Conservation (phyloP, 2,888 invertebrate genomes). For the Sesamia inferens region DNA sequence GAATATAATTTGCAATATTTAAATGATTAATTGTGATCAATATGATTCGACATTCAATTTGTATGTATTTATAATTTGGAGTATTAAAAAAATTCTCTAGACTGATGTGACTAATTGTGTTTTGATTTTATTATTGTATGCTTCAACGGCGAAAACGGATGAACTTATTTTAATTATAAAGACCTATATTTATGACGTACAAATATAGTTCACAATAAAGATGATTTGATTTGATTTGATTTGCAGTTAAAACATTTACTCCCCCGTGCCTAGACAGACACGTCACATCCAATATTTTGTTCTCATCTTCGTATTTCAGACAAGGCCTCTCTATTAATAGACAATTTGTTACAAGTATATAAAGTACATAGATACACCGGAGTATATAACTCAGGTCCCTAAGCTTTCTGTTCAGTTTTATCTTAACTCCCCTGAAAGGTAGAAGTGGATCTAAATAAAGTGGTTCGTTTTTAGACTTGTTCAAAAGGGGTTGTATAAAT, state of each 20-base stretch:
- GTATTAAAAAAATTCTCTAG: no score
- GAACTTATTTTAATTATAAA: no score
- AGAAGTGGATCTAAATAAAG: conserved; percentile 23
- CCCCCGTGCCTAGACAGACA: background rate
- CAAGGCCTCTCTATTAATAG: conserved; percentile 51
- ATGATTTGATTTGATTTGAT: no score
- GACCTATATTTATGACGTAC: no score
- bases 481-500: conserved; percentile 8
- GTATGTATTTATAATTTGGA: no score
- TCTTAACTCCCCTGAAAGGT: conserved; percentile 23
- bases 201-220: no score
- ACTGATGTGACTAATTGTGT: no score
- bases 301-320: conserved; percentile 4
- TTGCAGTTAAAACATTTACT: background rate
- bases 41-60: no score
- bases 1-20: no score
- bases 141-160: no score
- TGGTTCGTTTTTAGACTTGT: conserved; percentile 1
- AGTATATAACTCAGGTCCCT: conserved; percentile 60
- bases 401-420: conserved; percentile 50
- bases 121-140: no score
- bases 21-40: no score
- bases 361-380: conserved; percentile 39
- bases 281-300: conserved; percentile 28
- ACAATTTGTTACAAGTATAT: conserved; percentile 40